Percentiles rank a stretch among this genome's conserved stretches.
Evolutionary conservation across 2,113 vertebrate genomes (phyloP).

Genomic region (cat (Felis catus)): F.catus_Fca126_mat1.0 CM031420.1:94645501-94646000

Average conservation of each 20-base stretch:
- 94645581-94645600: too few relatives aligned
- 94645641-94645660: not conserved
- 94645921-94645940: not conserved
- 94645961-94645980: not conserved
- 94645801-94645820: not conserved
- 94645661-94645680: not conserved
- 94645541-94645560: too few relatives aligned
- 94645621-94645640: too few relatives aligned
- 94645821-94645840: not conserved
- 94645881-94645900: not conserved
- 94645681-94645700: not conserved
- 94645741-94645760: not conserved
- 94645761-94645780: too few relatives aligned
- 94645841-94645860: not conserved
- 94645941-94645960: not conserved
- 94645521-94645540: too few relatives aligned
- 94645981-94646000: slow-evolving; percentile 12
- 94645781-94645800: not conserved
- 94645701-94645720: not conserved
- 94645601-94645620: too few relatives aligned
- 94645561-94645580: too few relatives aligned
- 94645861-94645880: not conserved
- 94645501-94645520: too few relatives aligned
- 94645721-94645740: not conserved
- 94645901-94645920: not conserved